Evolutionary conservation across 2,888 invertebrate species (phyloP).

Genomic region (Ligdia adustata): DNA sequence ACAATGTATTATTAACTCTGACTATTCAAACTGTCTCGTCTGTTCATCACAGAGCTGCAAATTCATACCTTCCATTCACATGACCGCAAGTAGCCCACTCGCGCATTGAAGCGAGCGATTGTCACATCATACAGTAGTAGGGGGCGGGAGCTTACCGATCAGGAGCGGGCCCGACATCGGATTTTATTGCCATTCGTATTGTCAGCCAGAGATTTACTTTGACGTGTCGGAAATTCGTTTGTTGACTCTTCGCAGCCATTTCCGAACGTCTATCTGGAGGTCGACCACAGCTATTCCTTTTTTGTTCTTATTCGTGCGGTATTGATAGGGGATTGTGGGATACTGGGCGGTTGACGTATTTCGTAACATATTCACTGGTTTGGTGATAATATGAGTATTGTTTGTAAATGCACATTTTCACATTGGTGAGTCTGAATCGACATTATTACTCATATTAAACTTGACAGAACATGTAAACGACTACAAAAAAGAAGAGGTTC

Average conservation of each 20-base stretch:
- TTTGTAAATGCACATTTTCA: too few relatives aligned
- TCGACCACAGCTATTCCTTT: conserved; percentile 40
- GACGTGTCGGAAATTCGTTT: conserved; percentile 79
- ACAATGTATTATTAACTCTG: too few relatives aligned
- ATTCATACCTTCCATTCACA: conserved; percentile 28
- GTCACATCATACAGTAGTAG: conserved; percentile 38
- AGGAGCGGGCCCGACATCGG: conserved; percentile 62
- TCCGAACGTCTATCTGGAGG: conserved; percentile 52
- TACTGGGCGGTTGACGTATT: conserved; percentile 3
- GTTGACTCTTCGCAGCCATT: conserved; percentile 68
- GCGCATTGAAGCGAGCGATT: conserved; percentile 30
- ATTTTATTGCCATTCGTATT: conserved; percentile 82
- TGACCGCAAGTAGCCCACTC: conserved; percentile 19
- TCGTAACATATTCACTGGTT: too few relatives aligned
- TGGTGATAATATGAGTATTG: too few relatives aligned
- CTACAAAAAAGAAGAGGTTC: too few relatives aligned
- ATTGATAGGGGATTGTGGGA: conserved; percentile 43
- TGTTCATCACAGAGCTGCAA: conserved; percentile 17
- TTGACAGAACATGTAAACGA: too few relatives aligned
- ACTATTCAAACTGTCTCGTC: too few relatives aligned
- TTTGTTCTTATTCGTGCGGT: conserved; percentile 46
- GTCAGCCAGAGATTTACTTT: conserved; percentile 79
- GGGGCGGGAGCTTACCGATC: conserved; percentile 68
- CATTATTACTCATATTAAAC: too few relatives aligned
- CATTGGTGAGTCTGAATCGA: too few relatives aligned